Evolutionary conservation across 2,113 vertebrate genomes (phyloP).

Genomic region (Neomonachus schauinslandi): DNA sequence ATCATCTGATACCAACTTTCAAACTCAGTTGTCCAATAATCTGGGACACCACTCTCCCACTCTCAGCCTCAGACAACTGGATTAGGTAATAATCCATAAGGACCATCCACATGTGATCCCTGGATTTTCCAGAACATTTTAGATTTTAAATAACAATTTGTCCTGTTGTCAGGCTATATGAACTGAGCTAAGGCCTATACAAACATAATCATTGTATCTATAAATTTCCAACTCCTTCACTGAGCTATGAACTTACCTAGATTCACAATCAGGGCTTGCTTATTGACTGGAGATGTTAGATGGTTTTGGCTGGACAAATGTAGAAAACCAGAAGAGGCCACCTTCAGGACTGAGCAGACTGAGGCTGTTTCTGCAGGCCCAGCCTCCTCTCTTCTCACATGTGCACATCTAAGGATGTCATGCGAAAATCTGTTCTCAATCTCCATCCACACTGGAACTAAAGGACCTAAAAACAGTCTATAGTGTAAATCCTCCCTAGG

Average conservation of each 20-base stretch:
- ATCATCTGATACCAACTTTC: not conserved
- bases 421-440: not conserved
- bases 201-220: constrained; percentile 2
- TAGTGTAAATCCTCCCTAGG: not conserved
- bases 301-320: not conserved
- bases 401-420: not conserved
- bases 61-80: not conserved
- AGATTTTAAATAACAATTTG: constrained; percentile 46
- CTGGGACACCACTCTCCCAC: not conserved
- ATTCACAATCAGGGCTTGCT: not conserved
- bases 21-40: constrained; percentile 1
- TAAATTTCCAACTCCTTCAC: not conserved
- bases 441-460: not conserved
- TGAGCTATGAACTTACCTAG: not conserved
- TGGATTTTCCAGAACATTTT: constrained; percentile 19
- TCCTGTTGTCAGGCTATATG: not conserved
- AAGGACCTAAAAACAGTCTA: not conserved
- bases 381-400: not conserved
- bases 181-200: not conserved
- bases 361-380: not conserved
- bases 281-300: not conserved
- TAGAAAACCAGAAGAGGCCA: not conserved
- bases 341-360: not conserved
- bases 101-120: not conserved
- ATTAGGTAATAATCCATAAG: not conserved